Percentiles rank a stretch among this genome's conserved stretches.
phyloP scores from a whole-genome alignment of 2,113 vertebrate species.

The Chitala chitala region DNA sequence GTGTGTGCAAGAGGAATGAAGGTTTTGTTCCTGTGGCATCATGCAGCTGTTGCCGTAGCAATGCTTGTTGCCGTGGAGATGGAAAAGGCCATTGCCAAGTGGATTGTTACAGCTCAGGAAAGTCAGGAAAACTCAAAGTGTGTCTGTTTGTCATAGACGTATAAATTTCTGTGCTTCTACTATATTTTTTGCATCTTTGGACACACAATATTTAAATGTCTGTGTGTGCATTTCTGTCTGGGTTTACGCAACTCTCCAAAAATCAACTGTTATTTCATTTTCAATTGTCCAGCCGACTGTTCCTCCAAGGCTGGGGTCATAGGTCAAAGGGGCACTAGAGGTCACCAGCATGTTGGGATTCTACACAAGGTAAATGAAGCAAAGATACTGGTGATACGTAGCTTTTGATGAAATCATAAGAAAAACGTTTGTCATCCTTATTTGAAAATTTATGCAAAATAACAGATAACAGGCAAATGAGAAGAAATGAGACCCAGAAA shows the following conservation, averaged over 20 bases:
- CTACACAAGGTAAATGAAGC: neutral
- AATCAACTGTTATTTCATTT: neutral
- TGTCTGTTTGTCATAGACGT: neutral
- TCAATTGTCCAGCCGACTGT: neutral
- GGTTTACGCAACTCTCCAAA: neutral
- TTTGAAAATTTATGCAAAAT: neutral
- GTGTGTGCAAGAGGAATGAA: neutral
- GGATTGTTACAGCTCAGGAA: constrained; percentile 33
- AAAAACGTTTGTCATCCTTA: neutral
- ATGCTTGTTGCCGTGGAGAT: constrained; percentile 71
- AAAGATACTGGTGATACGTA: neutral
- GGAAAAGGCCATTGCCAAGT: constrained; percentile 57
- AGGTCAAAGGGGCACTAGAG: neutral
- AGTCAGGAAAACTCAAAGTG: constrained; percentile 22
- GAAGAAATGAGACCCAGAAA: neutral
- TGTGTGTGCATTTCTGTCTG: neutral
- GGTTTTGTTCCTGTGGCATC: constrained; percentile 57
- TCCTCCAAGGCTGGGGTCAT: neutral
- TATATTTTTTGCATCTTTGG: constrained; percentile 22
- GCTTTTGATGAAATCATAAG: neutral
- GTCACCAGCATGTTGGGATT: neutral
- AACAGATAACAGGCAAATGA: neutral
- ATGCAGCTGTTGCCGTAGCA: constrained; percentile 68
- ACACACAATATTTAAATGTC: constrained; percentile 7
- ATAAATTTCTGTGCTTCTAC: neutral